Conservation (phyloP, 2,797 vertebrate genomes). For the Simalia tracyae region DNA sequence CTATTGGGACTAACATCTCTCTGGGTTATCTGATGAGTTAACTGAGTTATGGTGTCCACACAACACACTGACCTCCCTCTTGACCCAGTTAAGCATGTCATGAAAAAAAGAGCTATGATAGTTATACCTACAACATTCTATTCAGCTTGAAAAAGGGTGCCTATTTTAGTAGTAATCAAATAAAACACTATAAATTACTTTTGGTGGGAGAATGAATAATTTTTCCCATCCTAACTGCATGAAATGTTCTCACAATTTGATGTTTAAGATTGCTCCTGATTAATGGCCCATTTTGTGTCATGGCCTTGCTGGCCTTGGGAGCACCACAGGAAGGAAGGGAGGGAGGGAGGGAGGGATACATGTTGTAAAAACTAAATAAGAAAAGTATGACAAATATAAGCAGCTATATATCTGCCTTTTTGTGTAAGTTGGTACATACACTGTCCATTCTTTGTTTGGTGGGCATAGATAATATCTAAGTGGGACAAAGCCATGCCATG, state of each 20-base stretch:
- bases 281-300: neutral
- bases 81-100: neutral
- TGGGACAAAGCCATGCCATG: neutral
- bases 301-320: neutral
- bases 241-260: no score
- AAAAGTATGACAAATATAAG: neutral
- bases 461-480: neutral
- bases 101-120: neutral
- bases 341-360: no score
- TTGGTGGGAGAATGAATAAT: no score
- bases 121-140: neutral
- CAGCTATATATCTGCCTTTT: neutral
- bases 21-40: neutral
- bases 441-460: neutral
- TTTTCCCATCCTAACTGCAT: no score
- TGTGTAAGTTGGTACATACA: neutral
- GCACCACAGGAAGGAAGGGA: no score
- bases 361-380: neutral
- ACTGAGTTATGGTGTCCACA: neutral
- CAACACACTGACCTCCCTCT: neutral
- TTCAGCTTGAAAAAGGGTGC: neutral
- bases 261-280: neutral
- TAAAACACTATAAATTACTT: neutral
- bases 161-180: neutral
- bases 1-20: neutral